phyloP scores from a whole-genome alignment of 2,888 invertebrate genomes.

The Heteropelma amictum region DNA sequence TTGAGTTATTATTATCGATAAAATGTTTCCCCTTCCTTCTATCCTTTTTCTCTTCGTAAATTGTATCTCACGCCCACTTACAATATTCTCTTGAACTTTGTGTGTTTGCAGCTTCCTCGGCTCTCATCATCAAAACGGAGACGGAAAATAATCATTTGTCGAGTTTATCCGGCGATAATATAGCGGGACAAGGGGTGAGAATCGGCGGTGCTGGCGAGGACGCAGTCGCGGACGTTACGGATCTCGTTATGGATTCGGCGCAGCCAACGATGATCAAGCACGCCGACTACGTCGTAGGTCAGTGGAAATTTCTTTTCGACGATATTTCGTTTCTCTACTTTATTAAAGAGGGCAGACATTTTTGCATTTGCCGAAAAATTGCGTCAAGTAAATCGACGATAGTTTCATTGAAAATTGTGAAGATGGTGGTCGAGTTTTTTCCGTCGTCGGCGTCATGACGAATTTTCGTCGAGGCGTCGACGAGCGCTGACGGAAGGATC shows the following conservation, averaged over 20 bases:
- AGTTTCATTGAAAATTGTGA: no score
- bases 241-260: constrained; percentile 61
- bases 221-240: constrained; percentile 70
- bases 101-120: constrained; percentile 69
- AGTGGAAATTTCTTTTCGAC: constrained; percentile 56
- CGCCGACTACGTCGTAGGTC: constrained; percentile 75
- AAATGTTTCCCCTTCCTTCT: not conserved
- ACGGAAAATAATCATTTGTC: constrained; percentile 69
- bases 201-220: constrained; percentile 70
- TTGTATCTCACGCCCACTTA: not conserved
- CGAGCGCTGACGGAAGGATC: no score
- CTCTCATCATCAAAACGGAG: constrained; percentile 70
- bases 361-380: not conserved
- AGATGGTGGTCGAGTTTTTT: no score
- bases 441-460: no score
- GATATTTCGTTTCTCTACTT: not conserved
- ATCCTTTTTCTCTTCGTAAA: no score
- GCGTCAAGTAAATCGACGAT: no score
- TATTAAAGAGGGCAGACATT: not conserved
- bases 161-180: constrained; percentile 69
- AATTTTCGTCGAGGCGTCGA: not conserved
- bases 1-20: not conserved
- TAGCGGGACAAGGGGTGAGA: constrained; percentile 66
- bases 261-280: constrained; percentile 74
- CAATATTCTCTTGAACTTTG: not conserved